Base-by-base conservation (phyloP, 2,113 vertebrate species). In the Sinocyclocheilus maitianheensis region DNA sequence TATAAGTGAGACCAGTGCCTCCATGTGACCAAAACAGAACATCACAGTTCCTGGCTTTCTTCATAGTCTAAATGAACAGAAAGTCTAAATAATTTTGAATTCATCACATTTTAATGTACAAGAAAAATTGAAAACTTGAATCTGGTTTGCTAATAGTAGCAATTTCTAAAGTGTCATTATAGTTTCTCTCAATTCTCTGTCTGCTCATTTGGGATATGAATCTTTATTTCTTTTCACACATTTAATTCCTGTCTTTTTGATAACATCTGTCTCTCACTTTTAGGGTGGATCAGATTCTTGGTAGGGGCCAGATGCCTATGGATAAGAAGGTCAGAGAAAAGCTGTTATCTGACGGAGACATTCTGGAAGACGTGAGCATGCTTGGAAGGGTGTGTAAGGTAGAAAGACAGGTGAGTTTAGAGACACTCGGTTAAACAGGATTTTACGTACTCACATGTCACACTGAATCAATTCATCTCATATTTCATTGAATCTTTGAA, bases 201-300 rank as follows among this genome's bases (percentile, higher is more conserved):
- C 26, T 34, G 34, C 14, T 69, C 30, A 30, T 14, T 9, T 65
- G 24, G 65, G n/a, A 71, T 82, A 20, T 7, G 6, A 67, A 75
- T 24, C 37, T 60, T 6, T 8, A 51, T 51, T 51, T 20, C 3
- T n/a, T 55, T 48, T 71, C 6, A 11, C 26, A 58, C 3, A 40
- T 81, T 48, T 63, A 13, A 69, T 43, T 16, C 0, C 20, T 20
- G 2, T 85, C 8, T 71, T 46, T 82, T 24, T 65, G 83, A 10
- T 26, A n/a, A 43, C 43, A 30, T 18, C 30, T 58, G 40, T 80
- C 84, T 94, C 82, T 92, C 85, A 92, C 87, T 81, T 76, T 24
- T 92, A 99, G 98, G 0, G 98, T 99, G 90, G 98, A 99, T 90
- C 98, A 99, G 90, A 99, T 99, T 93, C 96, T 99, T 55, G 98